A percentile compares a stretch with the other conserved stretches of the same genome.
phyloP scores from a whole-genome alignment of 1,140 invertebrate species.

The Drosophila gunungcola region DNA sequence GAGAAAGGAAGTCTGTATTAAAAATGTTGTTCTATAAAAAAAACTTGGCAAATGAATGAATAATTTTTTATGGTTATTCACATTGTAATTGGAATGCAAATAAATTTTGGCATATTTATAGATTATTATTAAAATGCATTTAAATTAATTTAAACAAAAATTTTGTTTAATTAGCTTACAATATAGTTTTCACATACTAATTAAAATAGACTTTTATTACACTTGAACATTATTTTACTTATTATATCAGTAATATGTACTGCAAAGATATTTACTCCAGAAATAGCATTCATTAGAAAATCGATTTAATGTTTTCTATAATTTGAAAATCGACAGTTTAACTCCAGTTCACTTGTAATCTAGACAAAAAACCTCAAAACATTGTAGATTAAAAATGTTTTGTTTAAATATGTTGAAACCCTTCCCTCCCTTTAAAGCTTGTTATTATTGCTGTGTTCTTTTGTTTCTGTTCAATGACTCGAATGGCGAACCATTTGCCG shows the following conservation, averaged over 20 bases:
- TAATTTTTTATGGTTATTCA: slow-evolving; percentile 15
- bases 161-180: slow-evolving; percentile 10
- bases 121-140: slow-evolving; percentile 9
- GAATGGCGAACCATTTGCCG: slow-evolving; percentile 23
- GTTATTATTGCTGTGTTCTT: not conserved
- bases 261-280: no score
- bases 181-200: not conserved
- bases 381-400: not conserved
- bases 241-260: no score
- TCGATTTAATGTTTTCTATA: no score
- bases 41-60: slow-evolving; percentile 7
- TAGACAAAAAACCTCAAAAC: no score
- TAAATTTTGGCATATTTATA: not conserved
- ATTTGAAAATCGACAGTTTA: no score
- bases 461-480: slow-evolving; percentile 24
- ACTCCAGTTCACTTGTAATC: no score
- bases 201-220: not conserved
- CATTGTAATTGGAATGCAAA: slow-evolving; percentile 4
- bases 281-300: no score
- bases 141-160: not conserved
- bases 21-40: not conserved
- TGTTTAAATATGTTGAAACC: not conserved
- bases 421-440: not conserved
- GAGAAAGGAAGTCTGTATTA: not conserved
- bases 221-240: no score